A percentile compares a stretch with the other conserved stretches of the same genome.
Evolutionary conservation across 2,888 invertebrate genomes (phyloP).

Genomic region (Andrena bicolor): DNA sequence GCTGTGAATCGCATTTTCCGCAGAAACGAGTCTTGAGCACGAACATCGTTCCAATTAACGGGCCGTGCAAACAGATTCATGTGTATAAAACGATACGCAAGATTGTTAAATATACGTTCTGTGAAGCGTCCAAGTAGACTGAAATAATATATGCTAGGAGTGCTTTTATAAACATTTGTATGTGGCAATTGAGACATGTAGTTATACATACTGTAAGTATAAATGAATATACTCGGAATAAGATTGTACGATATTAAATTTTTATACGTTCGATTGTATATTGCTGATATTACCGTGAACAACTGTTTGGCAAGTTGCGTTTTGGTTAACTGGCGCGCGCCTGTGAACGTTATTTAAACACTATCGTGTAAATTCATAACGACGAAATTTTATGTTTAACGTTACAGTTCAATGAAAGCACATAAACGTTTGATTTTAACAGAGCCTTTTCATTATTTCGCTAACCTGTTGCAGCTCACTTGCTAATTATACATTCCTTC

Average conservation of each 20-base stretch:
- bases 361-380: too few species aligned
- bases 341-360: too few species aligned
- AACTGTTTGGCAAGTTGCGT: neutral
- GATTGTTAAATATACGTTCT: neutral
- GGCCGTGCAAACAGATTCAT: too few species aligned
- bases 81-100: neutral
- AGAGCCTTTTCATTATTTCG: too few species aligned
- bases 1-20: too few species aligned
- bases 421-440: too few species aligned
- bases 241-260: conserved; percentile 6
- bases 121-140: neutral
- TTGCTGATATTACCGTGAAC: neutral
- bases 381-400: too few species aligned
- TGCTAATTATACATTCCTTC: neutral
- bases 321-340: neutral
- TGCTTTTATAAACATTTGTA: conserved; percentile 9
- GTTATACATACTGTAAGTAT: neutral
- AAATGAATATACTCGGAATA: neutral
- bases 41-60: too few species aligned
- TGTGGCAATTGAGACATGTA: neutral
- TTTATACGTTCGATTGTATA: conserved; percentile 1
- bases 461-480: neutral
- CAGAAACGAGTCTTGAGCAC: too few species aligned
- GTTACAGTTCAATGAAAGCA: too few species aligned
- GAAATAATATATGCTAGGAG: too few species aligned